phyloP scores from a whole-genome alignment of 2,888 invertebrate genomes.

The Zonitis immaculata region DNA sequence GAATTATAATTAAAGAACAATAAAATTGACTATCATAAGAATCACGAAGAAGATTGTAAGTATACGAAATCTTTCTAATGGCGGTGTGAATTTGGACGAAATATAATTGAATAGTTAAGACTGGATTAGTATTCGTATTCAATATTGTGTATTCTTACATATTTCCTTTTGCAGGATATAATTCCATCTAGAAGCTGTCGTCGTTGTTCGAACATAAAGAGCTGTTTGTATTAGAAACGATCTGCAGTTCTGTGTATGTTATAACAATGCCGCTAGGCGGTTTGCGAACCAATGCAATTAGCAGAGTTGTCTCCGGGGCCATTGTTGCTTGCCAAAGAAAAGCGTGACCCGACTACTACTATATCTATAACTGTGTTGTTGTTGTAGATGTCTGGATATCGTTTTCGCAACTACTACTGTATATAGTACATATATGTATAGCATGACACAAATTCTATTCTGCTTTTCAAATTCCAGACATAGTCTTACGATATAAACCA shows the following conservation, averaged over 20 bases:
- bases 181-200: slow-evolving; percentile 9
- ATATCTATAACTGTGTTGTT: too few species aligned
- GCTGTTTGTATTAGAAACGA: slow-evolving; percentile 32
- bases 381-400: slow-evolving; percentile 9
- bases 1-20: not conserved
- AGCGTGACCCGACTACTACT: slow-evolving; percentile 43
- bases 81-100: too few species aligned
- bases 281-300: slow-evolving; percentile 45
- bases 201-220: slow-evolving; percentile 15
- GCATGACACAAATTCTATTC: not conserved
- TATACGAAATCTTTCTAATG: too few species aligned
- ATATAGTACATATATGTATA: too few species aligned
- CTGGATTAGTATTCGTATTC: slow-evolving; percentile 20
- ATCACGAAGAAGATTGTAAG: too few species aligned
- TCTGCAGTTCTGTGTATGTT: slow-evolving; percentile 30
- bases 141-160: too few species aligned
- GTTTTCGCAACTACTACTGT: slow-evolving; percentile 16
- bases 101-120: slow-evolving; percentile 25
- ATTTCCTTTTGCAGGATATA: not conserved
- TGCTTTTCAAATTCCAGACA: slow-evolving; percentile 9
- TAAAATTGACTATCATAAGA: too few species aligned
- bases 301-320: slow-evolving; percentile 46
- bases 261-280: slow-evolving; percentile 34
- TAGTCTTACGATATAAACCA: slow-evolving; percentile 36
- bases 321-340: slow-evolving; percentile 46